Evolutionary conservation across 2,888 invertebrate genomes (phyloP), one percentile per base, ranked within the genome.

Genomic region (Pollenia labialis): DNA sequence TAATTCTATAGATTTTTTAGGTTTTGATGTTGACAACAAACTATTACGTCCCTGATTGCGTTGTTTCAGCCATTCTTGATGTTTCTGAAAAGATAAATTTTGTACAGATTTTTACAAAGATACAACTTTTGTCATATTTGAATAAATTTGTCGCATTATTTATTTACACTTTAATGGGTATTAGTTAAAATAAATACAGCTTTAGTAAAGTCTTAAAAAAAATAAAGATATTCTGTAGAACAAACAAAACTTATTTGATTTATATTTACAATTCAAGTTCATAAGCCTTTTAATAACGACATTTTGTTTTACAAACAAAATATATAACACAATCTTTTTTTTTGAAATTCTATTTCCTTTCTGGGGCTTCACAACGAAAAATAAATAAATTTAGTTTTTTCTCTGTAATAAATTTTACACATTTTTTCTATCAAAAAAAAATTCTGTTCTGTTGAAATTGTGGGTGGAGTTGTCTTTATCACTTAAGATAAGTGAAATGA

Each of bases 21-120:
- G 75, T 85, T 85, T 77, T 40, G 48, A n/a, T 66, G 85, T 89
- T 85, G 81, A 74, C 46, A 75, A 72, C 44, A 64, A 60, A 64
- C 40, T 75, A 81, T 71, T 58, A 7, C 79, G 85, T 2, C 60
- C 79, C 16, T 90, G 88, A 68, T 89, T 90, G 7, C 92, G 92
- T 74, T 90, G 90, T 76, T 90, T 90, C n/a, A 93, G 89, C 93
- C 93, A 93, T 88, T 93, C 92, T 90, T 92, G 91, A 88, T 93
- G 93, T 90, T 93, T 92, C 93, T 93, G 87, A 8, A 79, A 82
- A 77, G 69, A 44, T 52, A 23, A 84, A 40, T 85, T 60, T 1
- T 9, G 1, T 2, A 50, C 18, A 12, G 54, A 16, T 18, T 12
- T 56, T 18, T 1, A 54, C 32, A 11, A 10, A 11, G 8, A 52